Conservation (phyloP, 2,113 vertebrate species). For the Andinoacara biseriatus region DNA sequence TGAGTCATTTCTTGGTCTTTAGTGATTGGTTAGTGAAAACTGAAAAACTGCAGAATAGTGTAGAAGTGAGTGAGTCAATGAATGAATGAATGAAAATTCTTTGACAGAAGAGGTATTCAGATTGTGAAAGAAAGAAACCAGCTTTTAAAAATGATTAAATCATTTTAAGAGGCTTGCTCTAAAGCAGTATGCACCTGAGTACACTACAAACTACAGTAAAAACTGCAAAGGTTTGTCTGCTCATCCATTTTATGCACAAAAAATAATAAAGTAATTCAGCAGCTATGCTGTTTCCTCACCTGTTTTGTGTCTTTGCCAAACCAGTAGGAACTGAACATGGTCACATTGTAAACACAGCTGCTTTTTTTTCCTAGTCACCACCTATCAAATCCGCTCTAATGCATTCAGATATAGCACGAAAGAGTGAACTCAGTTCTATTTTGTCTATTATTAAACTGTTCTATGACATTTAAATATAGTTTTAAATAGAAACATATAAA, state of each 20-base stretch:
- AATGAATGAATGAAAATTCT: background rate
- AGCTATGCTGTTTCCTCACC: background rate
- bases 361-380: background rate
- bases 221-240: background rate
- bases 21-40: background rate
- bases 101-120: background rate
- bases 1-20: background rate
- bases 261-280: no score
- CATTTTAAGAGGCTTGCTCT: background rate
- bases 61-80: background rate
- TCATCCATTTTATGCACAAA: background rate
- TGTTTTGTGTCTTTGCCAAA: background rate
- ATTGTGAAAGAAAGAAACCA: background rate
- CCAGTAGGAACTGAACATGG: background rate
- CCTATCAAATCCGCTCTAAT: background rate
- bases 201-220: background rate
- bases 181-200: background rate
- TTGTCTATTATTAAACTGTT: background rate
- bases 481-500: background rate
- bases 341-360: background rate
- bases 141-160: background rate
- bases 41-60: no score
- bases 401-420: background rate
- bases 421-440: background rate
- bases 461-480: background rate